Evolutionary conservation across 2,888 invertebrate genomes (phyloP), one percentile per base, ranked within the genome.

Genomic region (Salticus scenicus): DNA sequence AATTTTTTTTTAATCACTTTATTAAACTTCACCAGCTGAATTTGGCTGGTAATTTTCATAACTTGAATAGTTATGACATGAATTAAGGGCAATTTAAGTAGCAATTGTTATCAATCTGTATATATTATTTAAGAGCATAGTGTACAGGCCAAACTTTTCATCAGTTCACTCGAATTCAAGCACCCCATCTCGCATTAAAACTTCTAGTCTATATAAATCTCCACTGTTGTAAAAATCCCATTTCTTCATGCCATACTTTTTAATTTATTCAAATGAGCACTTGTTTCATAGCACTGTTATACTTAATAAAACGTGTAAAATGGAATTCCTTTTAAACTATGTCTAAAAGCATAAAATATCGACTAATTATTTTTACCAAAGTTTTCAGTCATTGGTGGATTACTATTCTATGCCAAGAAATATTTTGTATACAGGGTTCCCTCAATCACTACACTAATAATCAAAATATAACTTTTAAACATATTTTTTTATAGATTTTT

Each of bases 101-200:
- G 73, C 73, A 41, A 84, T 84, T 77, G 83, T 76, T 84, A 72
- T 73, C 37, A 72, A 84, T 84, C 78, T 84, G 84, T 85, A 85
- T 74, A 85, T 85, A 85, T 85, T 74, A 85, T 85, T 85, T 85
- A 83, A 84, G 67, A 69, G 64, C 69, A 75, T 75, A 74, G 63
- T 85, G 84, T 85, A 85, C 79, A 84, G 84, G 79, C 79, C 79
- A 79, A 85, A 79, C 74, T 70, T 85, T 85, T 85, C 84, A 79
- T 85, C 84, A 69, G 73, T 74, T 85, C 84, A 85, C 69, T 70
- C 69, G 78, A 82, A 75, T 75, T 84, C 24, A 24, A 75, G 73
- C 86, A 86, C 86, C 86, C 86, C 86, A 86, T 86, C 86, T 80
- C 80, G 86, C 86, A 86, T 86, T 72, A 66, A 75, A 76, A 57